phyloP scores from a whole-genome alignment of 2,113 vertebrate species.

The Nerophis ophidion region DNA sequence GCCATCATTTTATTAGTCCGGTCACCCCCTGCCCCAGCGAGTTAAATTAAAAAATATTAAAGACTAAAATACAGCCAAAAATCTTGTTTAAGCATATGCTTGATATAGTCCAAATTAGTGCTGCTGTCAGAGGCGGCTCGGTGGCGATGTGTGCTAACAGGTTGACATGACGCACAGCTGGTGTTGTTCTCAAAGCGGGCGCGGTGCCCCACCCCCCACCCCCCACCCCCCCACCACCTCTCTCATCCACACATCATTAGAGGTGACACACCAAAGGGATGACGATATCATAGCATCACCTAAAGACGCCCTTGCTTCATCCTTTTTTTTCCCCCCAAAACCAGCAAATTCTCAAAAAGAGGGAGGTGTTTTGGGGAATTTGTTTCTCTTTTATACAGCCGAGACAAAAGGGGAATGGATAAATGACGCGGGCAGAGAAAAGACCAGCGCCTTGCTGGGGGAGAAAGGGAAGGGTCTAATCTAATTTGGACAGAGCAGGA shows the following conservation, averaged over 20 bases:
- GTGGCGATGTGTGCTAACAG: slow-evolving; percentile 52
- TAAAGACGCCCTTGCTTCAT: slow-evolving; percentile 53
- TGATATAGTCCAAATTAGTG: slow-evolving; percentile 43
- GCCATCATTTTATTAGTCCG: no score
- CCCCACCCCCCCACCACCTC: not conserved
- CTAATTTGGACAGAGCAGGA: slow-evolving; percentile 96
- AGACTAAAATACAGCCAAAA: no score
- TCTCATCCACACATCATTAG: slow-evolving; percentile 53
- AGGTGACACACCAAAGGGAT: slow-evolving; percentile 48
- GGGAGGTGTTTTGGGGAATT: slow-evolving; percentile 63
- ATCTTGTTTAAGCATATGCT: no score
- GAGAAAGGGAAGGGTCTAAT: slow-evolving; percentile 89
- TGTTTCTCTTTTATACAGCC: slow-evolving; percentile 69
- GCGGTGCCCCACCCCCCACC: slow-evolving; percentile 5
- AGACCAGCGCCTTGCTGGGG: slow-evolving; percentile 81
- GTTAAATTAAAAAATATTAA: no score
- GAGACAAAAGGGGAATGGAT: slow-evolving; percentile 66
- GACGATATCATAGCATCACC: slow-evolving; percentile 53
- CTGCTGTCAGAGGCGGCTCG: slow-evolving; percentile 42
- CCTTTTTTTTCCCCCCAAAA: slow-evolving; percentile 43
- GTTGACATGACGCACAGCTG: slow-evolving; percentile 67
- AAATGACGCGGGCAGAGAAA: slow-evolving; percentile 85
- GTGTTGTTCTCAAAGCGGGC: slow-evolving; percentile 55
- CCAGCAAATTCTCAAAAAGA: slow-evolving; percentile 48
- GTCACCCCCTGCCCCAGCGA: no score